Conservation (phyloP, 2,797 vertebrate genomes). For the Coccyzus lansbergi region DNA sequence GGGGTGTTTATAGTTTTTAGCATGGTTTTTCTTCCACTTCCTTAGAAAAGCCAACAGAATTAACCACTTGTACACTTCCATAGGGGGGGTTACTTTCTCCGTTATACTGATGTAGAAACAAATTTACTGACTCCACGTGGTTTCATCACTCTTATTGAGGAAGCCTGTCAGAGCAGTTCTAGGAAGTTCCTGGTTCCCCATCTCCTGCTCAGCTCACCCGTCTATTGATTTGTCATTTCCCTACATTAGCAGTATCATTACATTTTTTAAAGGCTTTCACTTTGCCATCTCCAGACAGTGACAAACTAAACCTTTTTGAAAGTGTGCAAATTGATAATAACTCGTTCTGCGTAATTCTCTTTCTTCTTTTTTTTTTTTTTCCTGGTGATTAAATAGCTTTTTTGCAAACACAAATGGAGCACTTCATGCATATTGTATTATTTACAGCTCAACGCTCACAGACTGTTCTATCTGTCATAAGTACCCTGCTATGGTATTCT, state of each 20-base stretch:
- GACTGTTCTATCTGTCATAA: not conserved
- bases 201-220: not conserved
- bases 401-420: constrained; percentile 25
- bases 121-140: not conserved
- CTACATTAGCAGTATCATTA: not conserved
- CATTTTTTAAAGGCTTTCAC: constrained; percentile 8
- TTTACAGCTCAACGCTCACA: not conserved
- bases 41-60: not conserved
- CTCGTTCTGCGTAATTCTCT: not conserved
- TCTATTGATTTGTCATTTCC: not conserved
- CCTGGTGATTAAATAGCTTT: constrained; percentile 5
- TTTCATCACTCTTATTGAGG: not conserved
- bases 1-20: not conserved
- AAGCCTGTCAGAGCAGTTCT: not conserved
- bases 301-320: not conserved
- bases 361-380: no score
- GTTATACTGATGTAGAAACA: not conserved
- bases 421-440: constrained; percentile 47
- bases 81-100: not conserved
- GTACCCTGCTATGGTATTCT: not conserved
- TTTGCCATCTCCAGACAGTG: not conserved
- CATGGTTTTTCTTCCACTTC: not conserved
- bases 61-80: not conserved
- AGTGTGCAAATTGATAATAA: not conserved
- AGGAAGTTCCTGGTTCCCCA: not conserved